These are phyloP conservation scores for Oxyscelio sp. DNA, from an alignment of 2,888 invertebrate genomes.

Conservation along the genomic window DNA sequence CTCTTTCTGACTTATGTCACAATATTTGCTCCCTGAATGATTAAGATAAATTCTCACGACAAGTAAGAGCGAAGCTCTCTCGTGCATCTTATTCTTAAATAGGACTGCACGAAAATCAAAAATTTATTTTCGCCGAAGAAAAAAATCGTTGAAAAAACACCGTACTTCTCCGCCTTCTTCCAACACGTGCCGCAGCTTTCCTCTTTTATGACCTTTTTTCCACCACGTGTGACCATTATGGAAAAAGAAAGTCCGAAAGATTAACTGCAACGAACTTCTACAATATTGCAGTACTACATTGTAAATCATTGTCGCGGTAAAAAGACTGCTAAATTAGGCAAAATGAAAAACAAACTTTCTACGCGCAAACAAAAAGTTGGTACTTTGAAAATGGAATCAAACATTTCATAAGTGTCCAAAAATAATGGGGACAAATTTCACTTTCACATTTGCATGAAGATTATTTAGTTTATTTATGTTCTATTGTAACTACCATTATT, in stretches of 20 bases:
- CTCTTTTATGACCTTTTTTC: constrained; percentile 54
- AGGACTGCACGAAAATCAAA: too few relatives aligned
- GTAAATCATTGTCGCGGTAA: constrained; percentile 44
- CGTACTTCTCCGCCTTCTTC: constrained; percentile 28
- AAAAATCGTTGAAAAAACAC: constrained; percentile 13
- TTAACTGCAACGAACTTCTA: constrained; percentile 56
- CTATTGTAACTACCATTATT: too few relatives aligned
- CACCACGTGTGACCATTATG: constrained; percentile 48
- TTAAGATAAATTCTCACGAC: too few relatives aligned
- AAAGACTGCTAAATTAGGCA: constrained; percentile 27
- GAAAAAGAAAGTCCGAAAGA: constrained; percentile 56
- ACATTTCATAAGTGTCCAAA: too few relatives aligned
- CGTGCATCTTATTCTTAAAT: too few relatives aligned
- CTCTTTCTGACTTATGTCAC: too few relatives aligned
- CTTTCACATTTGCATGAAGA: too few relatives aligned
- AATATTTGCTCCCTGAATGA: too few relatives aligned
- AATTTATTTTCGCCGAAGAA: background rate
- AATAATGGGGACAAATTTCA: too few relatives aligned
- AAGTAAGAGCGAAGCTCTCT: too few relatives aligned
- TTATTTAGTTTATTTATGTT: too few relatives aligned
- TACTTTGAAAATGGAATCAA: background rate
- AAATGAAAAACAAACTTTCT: constrained; percentile 16
- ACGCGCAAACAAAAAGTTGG: background rate
- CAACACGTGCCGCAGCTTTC: constrained; percentile 35
- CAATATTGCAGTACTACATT: constrained; percentile 45